Evolutionary conservation across 2,797 vertebrate species (phyloP).

Genomic region (Phaenicophaeus curvirostris): DNA sequence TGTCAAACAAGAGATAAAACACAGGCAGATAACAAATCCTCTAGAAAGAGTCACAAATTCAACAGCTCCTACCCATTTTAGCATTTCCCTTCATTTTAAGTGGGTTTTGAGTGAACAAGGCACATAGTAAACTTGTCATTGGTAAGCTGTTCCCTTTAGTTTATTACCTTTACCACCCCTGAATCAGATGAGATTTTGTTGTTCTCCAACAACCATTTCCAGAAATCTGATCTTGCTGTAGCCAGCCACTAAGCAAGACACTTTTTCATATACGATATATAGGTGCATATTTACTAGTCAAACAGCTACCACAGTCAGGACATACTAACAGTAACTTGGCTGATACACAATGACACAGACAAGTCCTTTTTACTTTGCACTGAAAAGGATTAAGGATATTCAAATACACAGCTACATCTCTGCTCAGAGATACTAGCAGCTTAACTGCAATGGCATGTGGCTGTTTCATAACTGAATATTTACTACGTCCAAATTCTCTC

Average conservation of each 20-base stretch:
- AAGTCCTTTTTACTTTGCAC: neutral
- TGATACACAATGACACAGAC: neutral
- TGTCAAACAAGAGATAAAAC: neutral
- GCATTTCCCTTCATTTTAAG: neutral
- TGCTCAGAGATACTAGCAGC: neutral
- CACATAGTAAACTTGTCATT: neutral
- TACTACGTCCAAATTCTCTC: neutral
- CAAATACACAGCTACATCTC: neutral
- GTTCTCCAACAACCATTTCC: neutral
- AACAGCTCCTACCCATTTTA: neutral
- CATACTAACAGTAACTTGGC: neutral
- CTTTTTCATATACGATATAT: neutral
- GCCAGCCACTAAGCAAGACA: neutral
- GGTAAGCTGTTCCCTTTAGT: neutral
- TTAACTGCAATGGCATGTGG: neutral
- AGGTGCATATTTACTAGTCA: neutral
- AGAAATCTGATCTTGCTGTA: neutral
- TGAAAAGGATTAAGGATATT: neutral
- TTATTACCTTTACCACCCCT: neutral
- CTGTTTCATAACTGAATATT: slow-evolving; percentile 1
- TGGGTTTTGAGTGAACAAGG: neutral
- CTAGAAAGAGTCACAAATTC: neutral
- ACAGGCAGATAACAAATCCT: neutral
- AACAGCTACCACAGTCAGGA: neutral
- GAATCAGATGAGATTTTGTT: neutral